Evolutionary conservation across 2,113 vertebrate species (phyloP).

Genomic region (Myodes glareolus): DNA sequence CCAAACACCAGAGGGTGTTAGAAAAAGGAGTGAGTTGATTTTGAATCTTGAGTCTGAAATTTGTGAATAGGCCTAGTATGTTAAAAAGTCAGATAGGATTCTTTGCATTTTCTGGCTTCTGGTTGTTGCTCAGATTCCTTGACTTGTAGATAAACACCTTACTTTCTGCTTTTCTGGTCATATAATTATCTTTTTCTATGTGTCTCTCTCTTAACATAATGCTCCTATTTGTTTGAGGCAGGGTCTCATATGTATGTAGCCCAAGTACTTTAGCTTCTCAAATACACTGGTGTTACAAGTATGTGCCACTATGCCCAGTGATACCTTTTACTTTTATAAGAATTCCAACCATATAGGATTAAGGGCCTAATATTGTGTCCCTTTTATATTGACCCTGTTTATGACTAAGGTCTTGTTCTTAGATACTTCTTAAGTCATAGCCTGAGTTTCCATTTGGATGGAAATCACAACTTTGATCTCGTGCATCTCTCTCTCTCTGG

Average conservation of each 20-base stretch:
- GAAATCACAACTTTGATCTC: background rate
- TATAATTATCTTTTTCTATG: background rate
- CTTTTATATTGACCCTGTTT: background rate
- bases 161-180: background rate
- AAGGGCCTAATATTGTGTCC: background rate
- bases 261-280: background rate
- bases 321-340: background rate
- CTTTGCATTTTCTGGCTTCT: background rate
- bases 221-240: background rate
- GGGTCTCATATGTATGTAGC: background rate
- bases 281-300: background rate
- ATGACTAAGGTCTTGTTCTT: background rate
- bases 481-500: background rate
- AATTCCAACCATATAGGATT: background rate
- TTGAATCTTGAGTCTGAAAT: background rate
- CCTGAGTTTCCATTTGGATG: background rate
- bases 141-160: background rate
- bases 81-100: background rate
- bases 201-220: background rate
- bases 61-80: background rate
- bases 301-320: background rate
- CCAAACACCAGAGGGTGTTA: background rate
- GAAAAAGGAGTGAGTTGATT: background rate
- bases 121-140: background rate
- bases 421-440: background rate